A percentile compares a stretch with the other conserved stretches of the same genome.
These are phyloP conservation scores for Calyptommatus sinebrachiatus DNA, from an alignment of 2,113 vertebrate species.

Conservation along the genomic window DNA sequence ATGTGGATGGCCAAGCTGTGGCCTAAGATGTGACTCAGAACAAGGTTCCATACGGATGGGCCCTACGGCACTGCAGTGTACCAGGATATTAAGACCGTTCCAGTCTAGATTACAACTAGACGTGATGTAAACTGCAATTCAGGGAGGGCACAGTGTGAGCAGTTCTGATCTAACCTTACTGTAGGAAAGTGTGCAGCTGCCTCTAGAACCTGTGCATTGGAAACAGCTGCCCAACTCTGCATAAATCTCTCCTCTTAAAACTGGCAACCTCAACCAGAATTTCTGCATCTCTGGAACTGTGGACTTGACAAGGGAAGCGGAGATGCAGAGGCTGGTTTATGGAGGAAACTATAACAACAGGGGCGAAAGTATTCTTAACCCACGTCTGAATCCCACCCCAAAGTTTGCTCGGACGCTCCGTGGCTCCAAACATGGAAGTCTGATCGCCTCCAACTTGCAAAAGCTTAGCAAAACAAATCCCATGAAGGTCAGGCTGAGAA, in stretches of 20 bases:
- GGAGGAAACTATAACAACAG: neutral
- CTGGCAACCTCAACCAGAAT: neutral
- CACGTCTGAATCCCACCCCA: neutral
- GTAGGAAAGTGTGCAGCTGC: neutral
- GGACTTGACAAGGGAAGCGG: slow-evolving; percentile 3
- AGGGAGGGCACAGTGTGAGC: too few species aligned
- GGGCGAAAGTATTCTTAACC: neutral
- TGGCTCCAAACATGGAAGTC: neutral
- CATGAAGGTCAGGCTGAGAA: neutral
- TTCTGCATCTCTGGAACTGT: neutral
- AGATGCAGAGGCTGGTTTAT: slow-evolving; percentile 15
- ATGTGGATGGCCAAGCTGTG: too few species aligned
- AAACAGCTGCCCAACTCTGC: neutral
- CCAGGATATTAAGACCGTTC: too few species aligned
- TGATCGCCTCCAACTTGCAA: neutral
- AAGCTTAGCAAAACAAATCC: slow-evolving; percentile 1
- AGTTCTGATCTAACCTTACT: neutral
- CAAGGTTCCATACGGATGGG: too few species aligned
- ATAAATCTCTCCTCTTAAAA: neutral
- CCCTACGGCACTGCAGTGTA: too few species aligned
- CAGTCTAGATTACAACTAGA: too few species aligned
- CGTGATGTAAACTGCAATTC: too few species aligned
- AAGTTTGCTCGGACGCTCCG: neutral
- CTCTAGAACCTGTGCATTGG: neutral
- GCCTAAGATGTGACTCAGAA: too few species aligned